Conservation (phyloP, 2,797 vertebrate genomes). For the Pangasius djambal region DNA sequence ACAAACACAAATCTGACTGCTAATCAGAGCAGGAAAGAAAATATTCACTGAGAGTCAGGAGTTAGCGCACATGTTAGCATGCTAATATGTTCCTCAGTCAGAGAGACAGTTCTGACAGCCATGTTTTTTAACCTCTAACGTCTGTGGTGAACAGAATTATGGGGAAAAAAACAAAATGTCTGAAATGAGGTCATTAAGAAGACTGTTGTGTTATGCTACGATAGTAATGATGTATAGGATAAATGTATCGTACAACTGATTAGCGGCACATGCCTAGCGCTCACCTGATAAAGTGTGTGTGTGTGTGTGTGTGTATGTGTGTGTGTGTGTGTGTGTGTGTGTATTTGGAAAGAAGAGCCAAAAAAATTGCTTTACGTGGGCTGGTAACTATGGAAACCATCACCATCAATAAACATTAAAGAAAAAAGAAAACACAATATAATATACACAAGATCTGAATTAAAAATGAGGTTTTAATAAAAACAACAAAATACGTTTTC, state of each 20-base stretch:
- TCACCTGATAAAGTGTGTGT: not conserved
- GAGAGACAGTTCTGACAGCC: slow-evolving; percentile 9
- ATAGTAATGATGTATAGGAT: not conserved
- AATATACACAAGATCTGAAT: not conserved
- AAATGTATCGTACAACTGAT: not conserved
- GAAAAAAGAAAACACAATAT: not conserved
- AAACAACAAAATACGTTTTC: not conserved
- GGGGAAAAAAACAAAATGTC: not conserved
- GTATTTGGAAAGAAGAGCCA: too few species aligned
- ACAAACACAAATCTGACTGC: slow-evolving; percentile 3
- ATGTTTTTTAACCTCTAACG: not conserved
- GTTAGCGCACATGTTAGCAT: not conserved
- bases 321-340: not conserved
- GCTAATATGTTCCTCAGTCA: not conserved
- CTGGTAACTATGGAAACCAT: not conserved
- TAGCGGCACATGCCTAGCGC: not conserved
- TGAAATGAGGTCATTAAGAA: not conserved
- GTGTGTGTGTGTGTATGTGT: not conserved
- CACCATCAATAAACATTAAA: not conserved
- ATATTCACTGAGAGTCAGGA: not conserved
- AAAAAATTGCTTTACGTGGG: not conserved
- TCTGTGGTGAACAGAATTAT: slow-evolving; percentile 10
- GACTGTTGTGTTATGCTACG: not conserved
- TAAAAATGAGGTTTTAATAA: not conserved
- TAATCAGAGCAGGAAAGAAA: not conserved